These are phyloP conservation scores for Elephantulus edwardii DNA, from an alignment of 2,113 vertebrate species.

Conservation along the genomic window DNA sequence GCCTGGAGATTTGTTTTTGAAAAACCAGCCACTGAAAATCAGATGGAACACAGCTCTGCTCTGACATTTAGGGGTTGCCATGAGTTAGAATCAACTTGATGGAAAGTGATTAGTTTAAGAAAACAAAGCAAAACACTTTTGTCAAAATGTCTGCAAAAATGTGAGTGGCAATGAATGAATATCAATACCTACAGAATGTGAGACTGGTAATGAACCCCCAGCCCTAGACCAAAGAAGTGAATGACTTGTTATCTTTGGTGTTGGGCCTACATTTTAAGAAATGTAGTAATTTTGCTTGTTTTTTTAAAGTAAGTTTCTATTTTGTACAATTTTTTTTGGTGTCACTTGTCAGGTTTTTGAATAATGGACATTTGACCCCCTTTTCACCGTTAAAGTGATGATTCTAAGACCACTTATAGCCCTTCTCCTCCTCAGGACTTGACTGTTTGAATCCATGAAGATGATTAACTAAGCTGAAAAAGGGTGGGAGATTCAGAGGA, in stretches of 20 bases:
- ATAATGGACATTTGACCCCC: not conserved
- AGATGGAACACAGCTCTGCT: not conserved
- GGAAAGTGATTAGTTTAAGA: not conserved
- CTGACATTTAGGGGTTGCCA: not conserved
- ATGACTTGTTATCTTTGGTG: not conserved
- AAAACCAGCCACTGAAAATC: not conserved
- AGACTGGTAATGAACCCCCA: not conserved
- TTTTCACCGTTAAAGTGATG: not conserved
- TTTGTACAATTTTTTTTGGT: not conserved
- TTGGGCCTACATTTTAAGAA: not conserved
- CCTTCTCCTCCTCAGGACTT: not conserved
- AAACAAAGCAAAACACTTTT: not conserved
- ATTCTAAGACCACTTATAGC: slow-evolving; percentile 8
- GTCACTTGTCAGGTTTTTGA: not conserved
- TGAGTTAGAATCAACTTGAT: not conserved
- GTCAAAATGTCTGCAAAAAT: not conserved
- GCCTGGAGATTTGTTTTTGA: not conserved
- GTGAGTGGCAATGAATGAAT: slow-evolving; percentile 10
- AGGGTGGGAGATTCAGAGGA: not conserved
- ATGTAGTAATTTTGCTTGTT: not conserved
- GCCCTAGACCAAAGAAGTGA: not conserved
- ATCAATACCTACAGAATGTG: not conserved
- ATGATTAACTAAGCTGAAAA: not conserved
- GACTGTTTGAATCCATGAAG: not conserved
- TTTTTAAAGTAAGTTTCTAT: not conserved